phyloP scores from a whole-genome alignment of 2,888 invertebrate genomes.

The Rotaria sp. region DNA sequence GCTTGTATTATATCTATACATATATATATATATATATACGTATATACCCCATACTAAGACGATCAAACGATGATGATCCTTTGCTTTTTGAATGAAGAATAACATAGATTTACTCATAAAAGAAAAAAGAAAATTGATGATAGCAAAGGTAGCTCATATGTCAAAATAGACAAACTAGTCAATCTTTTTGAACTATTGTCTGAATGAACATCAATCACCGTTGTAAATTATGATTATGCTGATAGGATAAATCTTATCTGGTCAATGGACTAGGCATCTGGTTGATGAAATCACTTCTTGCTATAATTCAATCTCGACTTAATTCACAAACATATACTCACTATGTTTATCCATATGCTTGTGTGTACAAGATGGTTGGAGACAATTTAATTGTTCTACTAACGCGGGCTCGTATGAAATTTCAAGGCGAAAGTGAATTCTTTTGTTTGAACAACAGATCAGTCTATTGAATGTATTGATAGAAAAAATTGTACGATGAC shows the following conservation, averaged over 20 bases:
- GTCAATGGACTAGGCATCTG: background rate
- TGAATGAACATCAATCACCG: constrained; percentile 3
- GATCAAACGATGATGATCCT: constrained; percentile 6
- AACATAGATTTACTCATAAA: background rate
- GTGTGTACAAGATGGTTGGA: background rate
- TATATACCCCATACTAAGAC: background rate
- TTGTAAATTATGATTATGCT: background rate
- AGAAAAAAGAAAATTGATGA: background rate
- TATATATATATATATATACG: background rate
- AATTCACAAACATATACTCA: background rate
- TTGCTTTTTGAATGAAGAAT: background rate
- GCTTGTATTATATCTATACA: background rate
- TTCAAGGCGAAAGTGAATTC: constrained; percentile 24
- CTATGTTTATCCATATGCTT: constrained; percentile 19
- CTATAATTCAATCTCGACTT: background rate
- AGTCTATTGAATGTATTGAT: background rate
- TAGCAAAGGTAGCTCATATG: constrained; percentile 7
- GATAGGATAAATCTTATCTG: background rate
- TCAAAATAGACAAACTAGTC: constrained; percentile 22
- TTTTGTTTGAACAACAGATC: constrained; percentile 19
- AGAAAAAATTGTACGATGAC: background rate
- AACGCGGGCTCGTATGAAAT: background rate
- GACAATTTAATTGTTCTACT: constrained; percentile 16
- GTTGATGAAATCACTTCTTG: constrained; percentile 5
- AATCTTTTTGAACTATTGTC: constrained; percentile 6